Evolutionary conservation across 2,113 vertebrate genomes (phyloP).

Genomic region (Nematolebias whitei): DNA sequence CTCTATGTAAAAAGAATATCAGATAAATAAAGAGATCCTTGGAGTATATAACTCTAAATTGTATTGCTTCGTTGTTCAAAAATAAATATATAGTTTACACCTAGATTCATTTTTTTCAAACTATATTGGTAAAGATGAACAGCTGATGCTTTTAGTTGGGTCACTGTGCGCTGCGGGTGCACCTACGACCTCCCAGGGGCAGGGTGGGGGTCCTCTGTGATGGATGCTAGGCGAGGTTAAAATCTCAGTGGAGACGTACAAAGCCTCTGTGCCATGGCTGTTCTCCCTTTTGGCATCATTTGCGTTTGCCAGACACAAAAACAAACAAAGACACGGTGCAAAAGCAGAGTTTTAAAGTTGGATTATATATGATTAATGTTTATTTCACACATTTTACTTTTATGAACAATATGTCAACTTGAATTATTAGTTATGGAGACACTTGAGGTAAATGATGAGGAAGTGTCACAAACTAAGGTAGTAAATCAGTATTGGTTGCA

Average conservation of each 20-base stretch:
- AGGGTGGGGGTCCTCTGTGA: slow-evolving; percentile 10
- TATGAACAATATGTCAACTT: no score
- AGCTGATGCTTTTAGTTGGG: slow-evolving; percentile 15
- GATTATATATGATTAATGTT: no score
- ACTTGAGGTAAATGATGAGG: no score
- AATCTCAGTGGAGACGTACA: slow-evolving; percentile 41
- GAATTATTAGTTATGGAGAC: no score
- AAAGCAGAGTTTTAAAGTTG: background rate
- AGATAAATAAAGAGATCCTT: slow-evolving; percentile 3
- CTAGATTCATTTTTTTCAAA: slow-evolving; percentile 24
- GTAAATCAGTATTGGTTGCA: no score
- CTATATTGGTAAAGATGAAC: slow-evolving; percentile 39
- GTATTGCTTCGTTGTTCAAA: slow-evolving; percentile 5
- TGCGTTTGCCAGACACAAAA: slow-evolving; percentile 34
- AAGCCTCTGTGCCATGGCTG: slow-evolving; percentile 38
- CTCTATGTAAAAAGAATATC: slow-evolving; percentile 2
- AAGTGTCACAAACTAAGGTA: no score
- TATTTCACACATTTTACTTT: no score
- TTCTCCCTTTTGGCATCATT: slow-evolving; percentile 49
- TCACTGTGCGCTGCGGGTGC: slow-evolving; percentile 9
- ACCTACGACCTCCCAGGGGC: slow-evolving; percentile 51
- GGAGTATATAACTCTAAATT: background rate
- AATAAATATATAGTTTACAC: background rate
- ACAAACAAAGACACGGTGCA: slow-evolving; percentile 49
- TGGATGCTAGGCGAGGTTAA: slow-evolving; percentile 51